These are phyloP conservation scores for Trematomus loennbergii DNA, from an alignment of 2,113 vertebrate genomes.

Conservation along the genomic window DNA sequence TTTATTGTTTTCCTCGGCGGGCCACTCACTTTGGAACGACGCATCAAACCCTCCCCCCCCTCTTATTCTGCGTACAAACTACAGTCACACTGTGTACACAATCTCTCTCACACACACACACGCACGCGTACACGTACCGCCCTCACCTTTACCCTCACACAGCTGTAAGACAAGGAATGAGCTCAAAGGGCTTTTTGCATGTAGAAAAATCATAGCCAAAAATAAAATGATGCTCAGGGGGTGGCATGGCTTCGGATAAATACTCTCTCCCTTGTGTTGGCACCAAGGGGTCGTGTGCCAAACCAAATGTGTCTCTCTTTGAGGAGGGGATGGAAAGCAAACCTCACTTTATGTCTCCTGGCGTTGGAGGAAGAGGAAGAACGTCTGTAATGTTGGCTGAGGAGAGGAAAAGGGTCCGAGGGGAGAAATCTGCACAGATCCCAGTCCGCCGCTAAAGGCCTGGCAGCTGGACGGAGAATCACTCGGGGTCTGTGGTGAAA, in stretches of 20 bases:
- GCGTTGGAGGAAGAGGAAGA: conserved; percentile 56
- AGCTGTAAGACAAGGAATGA: conserved; percentile 61
- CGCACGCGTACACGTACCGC: conserved; percentile 13
- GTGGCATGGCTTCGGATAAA: conserved; percentile 69
- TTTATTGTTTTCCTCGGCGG: conserved; percentile 83
- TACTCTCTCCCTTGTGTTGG: conserved; percentile 61
- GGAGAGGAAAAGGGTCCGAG: conserved; percentile 59
- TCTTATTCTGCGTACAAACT: conserved; percentile 33
- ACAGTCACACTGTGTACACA: conserved; percentile 47
- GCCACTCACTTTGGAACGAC: conserved; percentile 73
- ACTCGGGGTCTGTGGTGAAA: not conserved
- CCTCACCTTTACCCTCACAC: conserved; percentile 45
- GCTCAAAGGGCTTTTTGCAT: conserved; percentile 34
- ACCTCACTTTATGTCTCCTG: conserved; percentile 36
- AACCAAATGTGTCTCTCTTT: conserved; percentile 71
- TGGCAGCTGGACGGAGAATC: conserved; percentile 43
- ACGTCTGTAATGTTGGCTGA: conserved; percentile 67
- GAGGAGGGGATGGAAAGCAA: conserved; percentile 23
- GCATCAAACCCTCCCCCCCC: conserved; percentile 61
- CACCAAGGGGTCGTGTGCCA: conserved; percentile 37
- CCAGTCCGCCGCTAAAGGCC: conserved; percentile 21
- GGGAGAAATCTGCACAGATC: conserved; percentile 48
- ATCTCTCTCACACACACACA: no score
- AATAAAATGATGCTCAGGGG: conserved; percentile 37
- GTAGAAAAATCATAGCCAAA: conserved; percentile 25